A percentile compares a stretch with the other conserved stretches of the same genome.
These are phyloP conservation scores for Eucera pruinosa DNA, from an alignment of 2,888 invertebrate species.

Conservation along the genomic window DNA sequence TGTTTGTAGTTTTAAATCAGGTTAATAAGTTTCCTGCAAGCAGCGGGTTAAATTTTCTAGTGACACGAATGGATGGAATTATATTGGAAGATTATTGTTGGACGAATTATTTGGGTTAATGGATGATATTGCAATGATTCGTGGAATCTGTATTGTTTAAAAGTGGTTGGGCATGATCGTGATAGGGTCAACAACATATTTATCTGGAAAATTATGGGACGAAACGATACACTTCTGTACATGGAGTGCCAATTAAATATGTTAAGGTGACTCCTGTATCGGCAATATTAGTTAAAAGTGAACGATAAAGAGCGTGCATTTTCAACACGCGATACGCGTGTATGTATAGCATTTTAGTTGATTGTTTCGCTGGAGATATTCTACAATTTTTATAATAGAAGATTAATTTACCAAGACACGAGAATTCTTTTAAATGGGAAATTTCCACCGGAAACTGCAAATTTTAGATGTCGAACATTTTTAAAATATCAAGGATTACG, in stretches of 20 bases:
- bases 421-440: too few relatives aligned
- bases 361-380: not conserved
- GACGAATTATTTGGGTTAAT: not conserved
- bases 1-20: too few relatives aligned
- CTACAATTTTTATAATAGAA: too few relatives aligned
- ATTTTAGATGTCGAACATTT: not conserved
- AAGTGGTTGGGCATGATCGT: not conserved
- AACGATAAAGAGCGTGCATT: conserved; percentile 5
- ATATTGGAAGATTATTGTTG: not conserved
- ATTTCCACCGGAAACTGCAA: not conserved
- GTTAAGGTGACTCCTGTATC: conserved; percentile 8
- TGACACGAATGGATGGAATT: too few relatives aligned
- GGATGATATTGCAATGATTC: not conserved
- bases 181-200: conserved; percentile 5
- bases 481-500: not conserved
- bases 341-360: not conserved
- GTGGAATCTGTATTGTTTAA: not conserved
- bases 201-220: not conserved
- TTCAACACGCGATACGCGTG: not conserved
- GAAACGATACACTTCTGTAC: not conserved
- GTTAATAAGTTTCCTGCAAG: too few relatives aligned
- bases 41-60: not conserved
- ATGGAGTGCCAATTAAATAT: conserved; percentile 9
- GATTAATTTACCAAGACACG: too few relatives aligned
- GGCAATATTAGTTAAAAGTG: conserved; percentile 16